Percentiles rank a stretch among this genome's conserved stretches.
phyloP scores from a whole-genome alignment of 1,140 invertebrate genomes.

The Antheraea pernyi region DNA sequence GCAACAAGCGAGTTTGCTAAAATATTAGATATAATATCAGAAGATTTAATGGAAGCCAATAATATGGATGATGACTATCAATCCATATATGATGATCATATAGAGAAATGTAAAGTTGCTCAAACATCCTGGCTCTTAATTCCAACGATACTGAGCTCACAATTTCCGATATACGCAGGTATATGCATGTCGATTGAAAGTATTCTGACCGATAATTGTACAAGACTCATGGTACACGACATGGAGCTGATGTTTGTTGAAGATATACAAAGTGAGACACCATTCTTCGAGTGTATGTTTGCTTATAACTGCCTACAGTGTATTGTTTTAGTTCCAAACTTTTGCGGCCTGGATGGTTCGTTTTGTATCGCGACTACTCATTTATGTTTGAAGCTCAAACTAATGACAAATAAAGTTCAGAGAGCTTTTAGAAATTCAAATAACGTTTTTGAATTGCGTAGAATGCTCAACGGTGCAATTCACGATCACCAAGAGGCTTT shows the following conservation, averaged over 20 bases:
- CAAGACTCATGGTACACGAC: conserved; percentile 56
- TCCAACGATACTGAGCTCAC: conserved; percentile 42
- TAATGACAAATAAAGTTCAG: conserved; percentile 45
- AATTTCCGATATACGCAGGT: conserved; percentile 51
- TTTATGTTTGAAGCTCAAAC: conserved; percentile 51
- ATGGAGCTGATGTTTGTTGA: conserved; percentile 52
- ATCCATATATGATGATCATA: conserved; percentile 42
- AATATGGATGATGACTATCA: conserved; percentile 47
- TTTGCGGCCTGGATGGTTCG: conserved; percentile 54
- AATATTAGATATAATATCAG: conserved; percentile 44
- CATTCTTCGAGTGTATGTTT: conserved; percentile 54
- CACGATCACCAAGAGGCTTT: conserved; percentile 50
- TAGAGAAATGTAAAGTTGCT: conserved; percentile 47
- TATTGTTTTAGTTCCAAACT: conserved; percentile 42
- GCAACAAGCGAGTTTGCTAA: conserved; percentile 43
- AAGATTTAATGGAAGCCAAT: conserved; percentile 50
- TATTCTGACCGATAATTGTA: conserved; percentile 37
- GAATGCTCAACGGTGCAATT: conserved; percentile 41
- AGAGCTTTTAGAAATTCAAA: conserved; percentile 43
- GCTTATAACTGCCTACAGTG: conserved; percentile 46
- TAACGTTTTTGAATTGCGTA: conserved; percentile 32
- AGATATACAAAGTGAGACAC: conserved; percentile 52
- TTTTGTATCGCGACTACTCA: conserved; percentile 60
- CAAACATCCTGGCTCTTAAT: conserved; percentile 50
- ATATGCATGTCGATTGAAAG: conserved; percentile 40